phyloP scores from a whole-genome alignment of 2,797 vertebrate genomes.

The Notoglanidium macrostoma region DNA sequence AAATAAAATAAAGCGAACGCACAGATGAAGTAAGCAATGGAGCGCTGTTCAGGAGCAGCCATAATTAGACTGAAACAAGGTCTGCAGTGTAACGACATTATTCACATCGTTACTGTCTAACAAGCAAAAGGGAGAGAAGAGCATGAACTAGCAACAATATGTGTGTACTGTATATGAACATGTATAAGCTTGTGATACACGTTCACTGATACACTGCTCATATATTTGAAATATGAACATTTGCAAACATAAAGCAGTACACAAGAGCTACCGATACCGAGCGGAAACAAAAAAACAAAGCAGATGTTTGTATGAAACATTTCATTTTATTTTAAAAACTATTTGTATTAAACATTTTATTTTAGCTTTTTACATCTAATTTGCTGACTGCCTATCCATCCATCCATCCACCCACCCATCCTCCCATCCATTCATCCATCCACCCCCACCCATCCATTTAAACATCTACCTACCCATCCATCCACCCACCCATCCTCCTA shows the following conservation, averaged over 20 bases:
- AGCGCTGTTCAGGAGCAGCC: slow-evolving; percentile 24
- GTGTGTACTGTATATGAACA: not conserved
- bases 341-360: not conserved
- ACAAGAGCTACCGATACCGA: not conserved
- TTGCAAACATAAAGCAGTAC: not conserved
- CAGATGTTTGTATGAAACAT: too few species aligned
- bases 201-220: not conserved
- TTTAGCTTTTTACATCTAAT: not conserved
- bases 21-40: not conserved
- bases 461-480: not conserved
- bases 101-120: slow-evolving; percentile 4
- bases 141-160: not conserved
- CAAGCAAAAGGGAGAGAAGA: not conserved
- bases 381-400: not conserved
- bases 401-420: too few species aligned
- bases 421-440: not conserved
- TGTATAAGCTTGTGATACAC: not conserved
- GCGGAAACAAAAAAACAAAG: not conserved
- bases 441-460: not conserved
- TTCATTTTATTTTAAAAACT: too few species aligned
- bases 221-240: not conserved
- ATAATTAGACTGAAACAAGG: slow-evolving; percentile 48
- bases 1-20: not conserved
- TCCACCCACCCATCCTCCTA: rapidly evolving
- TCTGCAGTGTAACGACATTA: slow-evolving; percentile 18